Conservation (phyloP, 2,797 vertebrate species). For the Gobionotothen gibberifrons region DNA sequence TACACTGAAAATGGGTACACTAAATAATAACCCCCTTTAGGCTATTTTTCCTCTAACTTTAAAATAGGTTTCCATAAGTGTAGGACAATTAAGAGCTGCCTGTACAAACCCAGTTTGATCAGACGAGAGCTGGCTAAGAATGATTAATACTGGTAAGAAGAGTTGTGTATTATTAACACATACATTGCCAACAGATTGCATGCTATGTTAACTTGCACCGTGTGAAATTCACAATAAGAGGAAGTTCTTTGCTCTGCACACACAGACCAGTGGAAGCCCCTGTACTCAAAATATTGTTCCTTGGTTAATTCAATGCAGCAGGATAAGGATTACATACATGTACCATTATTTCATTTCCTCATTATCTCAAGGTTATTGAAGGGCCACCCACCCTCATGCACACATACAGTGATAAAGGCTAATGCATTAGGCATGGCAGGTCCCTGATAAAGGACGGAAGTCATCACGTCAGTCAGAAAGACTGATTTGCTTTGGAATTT, state of each 20-base stretch:
- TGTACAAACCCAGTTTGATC: neutral
- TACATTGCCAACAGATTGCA: neutral
- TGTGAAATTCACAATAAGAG: conserved; percentile 44
- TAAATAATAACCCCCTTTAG: neutral
- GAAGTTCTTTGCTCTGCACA: conserved; percentile 31
- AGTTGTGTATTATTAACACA: neutral
- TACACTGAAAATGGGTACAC: too few relatives aligned
- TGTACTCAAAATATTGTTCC: conserved; percentile 64
- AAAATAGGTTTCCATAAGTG: neutral
- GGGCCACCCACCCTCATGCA: conserved; percentile 31
- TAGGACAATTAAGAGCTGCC: neutral
- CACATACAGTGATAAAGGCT: conserved; percentile 51
- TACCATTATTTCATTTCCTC: conserved; percentile 72
- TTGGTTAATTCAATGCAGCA: conserved; percentile 33
- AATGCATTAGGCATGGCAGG: conserved; percentile 60
- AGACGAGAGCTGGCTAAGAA: neutral
- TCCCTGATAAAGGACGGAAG: conserved; percentile 65
- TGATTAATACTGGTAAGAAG: neutral
- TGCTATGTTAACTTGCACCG: conserved; percentile 11
- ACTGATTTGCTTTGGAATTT: conserved; percentile 69
- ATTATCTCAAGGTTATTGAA: conserved; percentile 50
- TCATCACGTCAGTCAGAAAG: conserved; percentile 63
- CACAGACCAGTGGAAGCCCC: neutral
- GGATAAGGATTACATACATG: conserved; percentile 51
- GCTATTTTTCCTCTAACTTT: neutral